phyloP scores from a whole-genome alignment of 2,888 invertebrate genomes.

The Drosophila vallismaia region DNA sequence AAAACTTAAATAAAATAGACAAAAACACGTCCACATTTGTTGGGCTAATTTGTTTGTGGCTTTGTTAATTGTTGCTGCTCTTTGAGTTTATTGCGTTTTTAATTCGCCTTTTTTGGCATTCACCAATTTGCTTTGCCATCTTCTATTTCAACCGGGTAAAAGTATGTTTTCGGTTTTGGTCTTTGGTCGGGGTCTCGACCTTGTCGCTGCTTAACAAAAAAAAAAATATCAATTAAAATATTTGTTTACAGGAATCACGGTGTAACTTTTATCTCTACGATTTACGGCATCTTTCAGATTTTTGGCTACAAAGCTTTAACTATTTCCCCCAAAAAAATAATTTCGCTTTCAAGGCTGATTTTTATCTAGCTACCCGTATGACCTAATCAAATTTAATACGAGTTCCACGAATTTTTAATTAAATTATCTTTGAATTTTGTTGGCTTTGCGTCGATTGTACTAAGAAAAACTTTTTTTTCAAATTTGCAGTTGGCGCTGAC shows the following conservation, averaged over 20 bases:
- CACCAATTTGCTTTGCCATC: conserved; percentile 51
- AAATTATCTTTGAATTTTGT: conserved; percentile 24
- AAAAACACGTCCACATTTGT: conserved; percentile 52
- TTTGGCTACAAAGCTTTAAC: conserved; percentile 8
- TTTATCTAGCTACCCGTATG: conserved; percentile 11
- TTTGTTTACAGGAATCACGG: conserved; percentile 28
- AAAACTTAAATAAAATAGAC: conserved; percentile 48
- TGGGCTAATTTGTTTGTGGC: conserved; percentile 50
- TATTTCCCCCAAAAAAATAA: conserved; percentile 14
- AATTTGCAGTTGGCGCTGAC: conserved; percentile 76
- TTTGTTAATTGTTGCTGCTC: conserved; percentile 29
- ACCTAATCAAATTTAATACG: conserved; percentile 20
- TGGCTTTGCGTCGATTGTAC: not conserved
- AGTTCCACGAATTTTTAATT: conserved; percentile 37
- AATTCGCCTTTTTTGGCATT: conserved; percentile 67
- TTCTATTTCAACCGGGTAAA: conserved; percentile 53
- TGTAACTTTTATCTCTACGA: conserved; percentile 27
- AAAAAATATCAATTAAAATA: conserved; percentile 51
- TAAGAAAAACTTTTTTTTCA: conserved; percentile 31
- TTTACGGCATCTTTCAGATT: conserved; percentile 19
- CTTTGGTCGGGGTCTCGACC: conserved; percentile 54
- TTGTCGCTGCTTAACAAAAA: conserved; percentile 32
- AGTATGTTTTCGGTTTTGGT: conserved; percentile 40
- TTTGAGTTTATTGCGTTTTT: conserved; percentile 56
- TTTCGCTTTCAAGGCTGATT: conserved; percentile 25